Evolutionary conservation across 2,113 vertebrate species (phyloP).

Genomic region (Pleuronectes platessa): DNA sequence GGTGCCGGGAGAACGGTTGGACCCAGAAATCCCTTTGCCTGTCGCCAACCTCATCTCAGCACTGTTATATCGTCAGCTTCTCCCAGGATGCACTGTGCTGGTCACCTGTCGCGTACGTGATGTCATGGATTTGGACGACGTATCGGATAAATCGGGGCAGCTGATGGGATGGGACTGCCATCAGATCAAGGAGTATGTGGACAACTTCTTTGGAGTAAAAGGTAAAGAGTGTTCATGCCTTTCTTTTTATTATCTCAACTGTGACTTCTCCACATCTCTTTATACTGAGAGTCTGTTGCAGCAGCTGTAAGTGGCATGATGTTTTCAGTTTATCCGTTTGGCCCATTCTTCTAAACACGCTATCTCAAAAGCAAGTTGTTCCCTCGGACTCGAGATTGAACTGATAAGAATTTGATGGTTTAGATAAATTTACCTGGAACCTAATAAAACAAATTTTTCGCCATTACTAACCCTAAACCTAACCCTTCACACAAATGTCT

Average conservation of each 20-base stretch:
- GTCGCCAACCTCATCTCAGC: conserved; percentile 84
- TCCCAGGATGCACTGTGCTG: conserved; percentile 88
- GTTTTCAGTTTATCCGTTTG: no score
- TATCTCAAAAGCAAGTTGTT: no score
- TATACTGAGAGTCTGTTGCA: no score
- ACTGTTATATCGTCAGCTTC: conserved; percentile 84
- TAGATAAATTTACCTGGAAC: no score
- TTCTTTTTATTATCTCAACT: not conserved
- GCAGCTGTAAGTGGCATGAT: no score
- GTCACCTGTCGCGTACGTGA: conserved; percentile 87
- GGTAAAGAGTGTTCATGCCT: conserved; percentile 34
- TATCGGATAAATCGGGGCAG: conserved; percentile 77
- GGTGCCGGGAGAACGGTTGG: not conserved
- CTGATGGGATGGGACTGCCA: conserved; percentile 85
- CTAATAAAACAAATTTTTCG: no score
- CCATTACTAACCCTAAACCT: no score
- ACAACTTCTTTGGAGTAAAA: conserved; percentile 80
- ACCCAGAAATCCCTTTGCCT: conserved; percentile 51
- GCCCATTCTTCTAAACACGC: no score
- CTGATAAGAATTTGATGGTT: no score
- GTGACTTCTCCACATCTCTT: no score
- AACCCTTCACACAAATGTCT: no score
- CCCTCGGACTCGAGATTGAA: no score
- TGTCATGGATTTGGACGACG: conserved; percentile 71
- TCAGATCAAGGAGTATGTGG: conserved; percentile 83